A percentile compares a stretch with the other conserved stretches of the same genome.
These are phyloP conservation scores for Parambassis ranga DNA, from an alignment of 2,797 vertebrate genomes.

Conservation along the genomic window DNA sequence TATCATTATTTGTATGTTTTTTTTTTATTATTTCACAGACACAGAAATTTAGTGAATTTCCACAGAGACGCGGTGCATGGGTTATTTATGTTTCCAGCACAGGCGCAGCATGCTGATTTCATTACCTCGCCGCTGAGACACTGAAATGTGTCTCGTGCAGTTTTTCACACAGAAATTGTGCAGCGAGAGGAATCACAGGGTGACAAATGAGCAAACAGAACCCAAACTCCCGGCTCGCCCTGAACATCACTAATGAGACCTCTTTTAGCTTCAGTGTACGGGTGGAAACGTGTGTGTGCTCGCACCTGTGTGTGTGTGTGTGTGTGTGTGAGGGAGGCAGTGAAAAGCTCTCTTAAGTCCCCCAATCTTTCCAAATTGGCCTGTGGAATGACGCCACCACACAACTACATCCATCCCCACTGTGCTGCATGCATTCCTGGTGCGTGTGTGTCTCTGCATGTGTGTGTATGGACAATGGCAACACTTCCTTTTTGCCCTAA, in stretches of 20 bases:
- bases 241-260: slow-evolving; percentile 63
- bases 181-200: slow-evolving; percentile 49
- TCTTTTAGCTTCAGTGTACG: slow-evolving; percentile 29
- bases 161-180: slow-evolving; percentile 33
- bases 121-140: slow-evolving; percentile 23
- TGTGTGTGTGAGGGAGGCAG: slow-evolving; percentile 58
- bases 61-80: slow-evolving; percentile 47
- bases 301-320: slow-evolving; percentile 24
- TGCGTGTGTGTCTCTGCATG: slow-evolving; percentile 7
- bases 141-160: slow-evolving; percentile 23
- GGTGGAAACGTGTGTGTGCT: slow-evolving; percentile 19
- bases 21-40: slow-evolving; percentile 32
- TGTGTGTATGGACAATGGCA: slow-evolving; percentile 79
- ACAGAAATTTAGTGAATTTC: slow-evolving; percentile 58
- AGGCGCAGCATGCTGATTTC: slow-evolving; percentile 46
- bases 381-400: slow-evolving; percentile 75
- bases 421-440: slow-evolving; percentile 56
- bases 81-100: slow-evolving; percentile 67
- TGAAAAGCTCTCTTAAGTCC: slow-evolving; percentile 78
- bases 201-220: slow-evolving; percentile 73
- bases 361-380: slow-evolving; percentile 73
- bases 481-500: slow-evolving; percentile 90
- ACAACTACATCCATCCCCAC: slow-evolving; percentile 58
- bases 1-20: slow-evolving; percentile 63
- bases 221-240: slow-evolving; percentile 42